Conservation (phyloP, 2,888 invertebrate species). For the Prosopocoilus inquinatus region DNA sequence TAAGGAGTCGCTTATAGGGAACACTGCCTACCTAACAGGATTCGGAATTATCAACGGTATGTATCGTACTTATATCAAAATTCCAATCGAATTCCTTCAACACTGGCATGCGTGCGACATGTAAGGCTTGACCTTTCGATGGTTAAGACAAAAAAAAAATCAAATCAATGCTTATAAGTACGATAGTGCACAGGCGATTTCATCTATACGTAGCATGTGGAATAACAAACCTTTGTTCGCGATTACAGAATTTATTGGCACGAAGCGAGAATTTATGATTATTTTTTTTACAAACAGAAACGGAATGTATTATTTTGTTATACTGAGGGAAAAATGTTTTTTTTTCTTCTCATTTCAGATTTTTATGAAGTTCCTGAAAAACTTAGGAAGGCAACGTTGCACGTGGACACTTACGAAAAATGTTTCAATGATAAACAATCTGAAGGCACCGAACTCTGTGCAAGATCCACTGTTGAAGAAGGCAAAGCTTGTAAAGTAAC, state of each 20-base stretch:
- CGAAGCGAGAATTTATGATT: no score
- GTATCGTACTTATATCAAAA: constrained; percentile 3
- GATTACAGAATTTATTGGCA: no score
- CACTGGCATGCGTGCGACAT: no score
- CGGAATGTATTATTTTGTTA: no score
- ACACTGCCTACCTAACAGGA: constrained; percentile 44
- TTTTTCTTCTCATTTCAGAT: constrained; percentile 31
- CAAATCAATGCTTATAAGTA: background rate
- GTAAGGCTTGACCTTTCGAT: no score
- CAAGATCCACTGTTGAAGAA: constrained; percentile 43
- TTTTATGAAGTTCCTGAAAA: constrained; percentile 40
- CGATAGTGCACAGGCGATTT: no score
- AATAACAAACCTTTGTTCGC: no score
- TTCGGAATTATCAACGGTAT: constrained; percentile 47
- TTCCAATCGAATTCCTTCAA: background rate
- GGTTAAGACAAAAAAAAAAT: constrained; percentile 3
- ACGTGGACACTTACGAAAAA: constrained; percentile 39
- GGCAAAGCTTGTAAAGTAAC: constrained; percentile 48
- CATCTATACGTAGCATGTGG: background rate
- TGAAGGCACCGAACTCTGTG: constrained; percentile 39
- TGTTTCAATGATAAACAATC: constrained; percentile 37
- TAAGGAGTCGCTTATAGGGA: constrained; percentile 40
- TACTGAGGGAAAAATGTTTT: no score
- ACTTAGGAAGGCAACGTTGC: constrained; percentile 42
- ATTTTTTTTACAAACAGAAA: no score